A percentile compares a stretch with the other conserved stretches of the same genome.
Conservation (phyloP, 1,140 invertebrate species). For the Psilanteris sp. region DNA sequence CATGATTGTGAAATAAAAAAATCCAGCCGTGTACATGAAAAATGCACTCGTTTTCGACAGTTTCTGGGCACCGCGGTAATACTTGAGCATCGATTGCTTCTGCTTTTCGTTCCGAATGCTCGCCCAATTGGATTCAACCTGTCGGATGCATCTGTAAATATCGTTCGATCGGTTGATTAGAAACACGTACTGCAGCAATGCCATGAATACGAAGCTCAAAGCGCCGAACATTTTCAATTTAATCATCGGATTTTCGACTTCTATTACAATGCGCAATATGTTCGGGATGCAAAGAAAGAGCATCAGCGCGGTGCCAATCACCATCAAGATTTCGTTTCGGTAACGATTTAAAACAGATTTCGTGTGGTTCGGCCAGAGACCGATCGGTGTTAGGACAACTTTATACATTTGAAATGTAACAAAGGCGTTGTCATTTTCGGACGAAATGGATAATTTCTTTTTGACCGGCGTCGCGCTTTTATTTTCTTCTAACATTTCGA, state of each 20-base stretch:
- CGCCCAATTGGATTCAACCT: constrained; percentile 58
- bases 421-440: no score
- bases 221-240: constrained; percentile 65
- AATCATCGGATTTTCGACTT: constrained; percentile 46
- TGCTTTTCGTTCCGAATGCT: constrained; percentile 14
- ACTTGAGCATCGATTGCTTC: constrained; percentile 45
- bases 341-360: neutral
- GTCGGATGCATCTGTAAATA: constrained; percentile 39
- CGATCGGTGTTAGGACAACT: constrained; percentile 4
- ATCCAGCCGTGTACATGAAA: constrained; percentile 71
- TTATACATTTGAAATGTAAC: constrained; percentile 2
- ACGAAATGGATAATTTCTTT: no score
- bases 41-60: constrained; percentile 52
- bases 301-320: constrained; percentile 5
- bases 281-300: constrained; percentile 32
- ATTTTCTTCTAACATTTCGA: no score
- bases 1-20: constrained; percentile 71
- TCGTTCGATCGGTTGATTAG: constrained; percentile 22
- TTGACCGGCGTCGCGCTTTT: no score
- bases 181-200: constrained; percentile 53
- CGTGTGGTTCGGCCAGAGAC: constrained; percentile 17
- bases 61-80: constrained; percentile 14
- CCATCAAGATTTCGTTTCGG: constrained; percentile 5
- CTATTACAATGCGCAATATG: constrained; percentile 52
- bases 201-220: constrained; percentile 62